Evolutionary conservation across 1,140 invertebrate species (phyloP).

Genomic region (Lordiphosa mommai): DNA sequence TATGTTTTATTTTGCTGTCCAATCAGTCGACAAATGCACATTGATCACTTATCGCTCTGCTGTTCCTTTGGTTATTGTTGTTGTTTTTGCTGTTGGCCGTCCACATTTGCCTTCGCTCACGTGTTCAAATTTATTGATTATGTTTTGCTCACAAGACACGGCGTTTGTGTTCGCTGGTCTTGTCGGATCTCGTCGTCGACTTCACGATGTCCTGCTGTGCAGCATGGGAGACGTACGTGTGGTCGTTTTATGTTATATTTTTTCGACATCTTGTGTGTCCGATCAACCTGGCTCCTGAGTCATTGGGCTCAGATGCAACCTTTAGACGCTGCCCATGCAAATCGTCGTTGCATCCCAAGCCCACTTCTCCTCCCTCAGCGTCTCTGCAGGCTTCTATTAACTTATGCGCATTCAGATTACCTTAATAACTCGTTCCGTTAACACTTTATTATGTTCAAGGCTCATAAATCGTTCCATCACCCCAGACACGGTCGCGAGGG

Average conservation of each 20-base stretch:
- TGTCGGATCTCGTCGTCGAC: slow-evolving; percentile 17
- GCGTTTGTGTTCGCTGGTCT: slow-evolving; percentile 36
- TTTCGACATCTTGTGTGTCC: slow-evolving; percentile 72
- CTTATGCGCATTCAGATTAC: slow-evolving; percentile 76
- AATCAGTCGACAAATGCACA: slow-evolving; percentile 66
- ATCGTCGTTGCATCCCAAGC: slow-evolving; percentile 31
- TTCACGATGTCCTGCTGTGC: slow-evolving; percentile 62
- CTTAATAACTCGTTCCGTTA: slow-evolving; percentile 80
- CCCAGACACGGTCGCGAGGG: slow-evolving; percentile 34
- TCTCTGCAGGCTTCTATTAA: slow-evolving; percentile 59
- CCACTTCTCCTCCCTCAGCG: neutral
- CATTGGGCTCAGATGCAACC: slow-evolving; percentile 47
- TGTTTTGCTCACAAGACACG: slow-evolving; percentile 69
- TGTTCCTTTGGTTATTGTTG: slow-evolving; percentile 19
- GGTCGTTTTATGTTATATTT: slow-evolving; percentile 77
- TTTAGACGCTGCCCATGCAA: slow-evolving; percentile 60
- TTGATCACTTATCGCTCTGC: slow-evolving; percentile 65
- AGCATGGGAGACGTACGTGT: slow-evolving; percentile 78
- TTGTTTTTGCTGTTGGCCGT: slow-evolving; percentile 37
- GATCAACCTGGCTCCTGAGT: slow-evolving; percentile 8
- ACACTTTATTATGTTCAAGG: slow-evolving; percentile 78
- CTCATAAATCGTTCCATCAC: slow-evolving; percentile 79
- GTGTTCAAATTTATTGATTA: slow-evolving; percentile 79
- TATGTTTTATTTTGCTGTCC: slow-evolving; percentile 36
- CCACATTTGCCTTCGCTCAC: slow-evolving; percentile 61